Base-by-base conservation (phyloP, 2,888 invertebrate species). In the Caenorhabditis japonica region DNA sequence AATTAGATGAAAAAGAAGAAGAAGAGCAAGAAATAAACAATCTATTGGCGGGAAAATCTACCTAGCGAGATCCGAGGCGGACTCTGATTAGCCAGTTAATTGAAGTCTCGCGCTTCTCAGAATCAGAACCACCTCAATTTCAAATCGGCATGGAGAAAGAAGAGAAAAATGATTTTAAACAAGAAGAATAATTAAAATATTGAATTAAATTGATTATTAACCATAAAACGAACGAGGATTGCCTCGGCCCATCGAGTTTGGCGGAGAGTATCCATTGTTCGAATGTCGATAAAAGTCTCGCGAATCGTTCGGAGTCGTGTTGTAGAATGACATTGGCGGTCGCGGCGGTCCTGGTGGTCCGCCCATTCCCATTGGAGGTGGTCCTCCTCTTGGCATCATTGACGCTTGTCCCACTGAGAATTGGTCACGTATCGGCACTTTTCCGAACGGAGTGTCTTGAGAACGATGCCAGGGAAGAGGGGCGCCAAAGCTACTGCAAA, bases 391-490 rank as follows among this genome's bases (percentile, higher is more conserved):
- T 36, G 39, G 44, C 34, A 36, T 44, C 17, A 25, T n/a, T 23
- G n/a, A n/a, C 4, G 58, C 38, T 4, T 4, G 3, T 5, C 62
- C 27, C 36, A 46, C 36, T n/a, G 21, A 33, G 17, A 56, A 64
- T 0, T 13, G 33, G n/a, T 64, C 64, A 25, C 56, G 64, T 1
- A 64, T 56, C 5, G 64, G 64, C 1, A 64, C 41, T 38, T 52
- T 68, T 17, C 66, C 66, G 23, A 68, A 68, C 17, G 66, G 66
- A 10, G 66, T 68, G 15, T 58, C 58, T 36, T 68, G 58, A 10
- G 41, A 36, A 1, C 58, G 58, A 36, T 68, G 66, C 66, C 66
- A 68, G 1, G 66, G 66, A 19, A 68, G 41, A 3, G 33, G 15
- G 17, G 39, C 33, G 39, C n/a, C n/a, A n/a, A n/a, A n/a, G n/a